Evolutionary conservation across 2,113 vertebrate species (phyloP), one percentile per base, ranked within the genome.

Genomic region (Neolamprologus ventralis): DNA sequence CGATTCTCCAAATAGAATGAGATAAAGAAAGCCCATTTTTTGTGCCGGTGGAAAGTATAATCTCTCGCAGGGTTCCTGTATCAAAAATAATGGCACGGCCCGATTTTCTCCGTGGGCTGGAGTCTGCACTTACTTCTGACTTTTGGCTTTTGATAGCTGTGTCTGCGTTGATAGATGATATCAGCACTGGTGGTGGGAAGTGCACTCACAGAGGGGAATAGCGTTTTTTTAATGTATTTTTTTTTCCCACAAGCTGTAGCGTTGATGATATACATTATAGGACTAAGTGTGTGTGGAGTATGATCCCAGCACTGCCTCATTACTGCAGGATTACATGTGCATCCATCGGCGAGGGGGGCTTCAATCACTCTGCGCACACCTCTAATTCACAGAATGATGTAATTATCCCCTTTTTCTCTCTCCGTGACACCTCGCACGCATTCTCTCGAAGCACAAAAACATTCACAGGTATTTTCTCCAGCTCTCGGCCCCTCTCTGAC

Each of bases 281-380:
- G 81, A 93, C 90, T 83, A 90, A 90, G 88, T 90, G 88, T 89
- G 87, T 90, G 89, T 89, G 51, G 87, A 89, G 91, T 93, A 86
- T 89, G 87, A 90, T 91, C 91, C 85, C 82, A 83, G 86, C 49
- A n/a, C 89, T 87, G 88, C 92, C 88, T 95, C 91, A 93, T 91
- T 95, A 95, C 91, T 87, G 87, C 86, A 78, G 92, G 91, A 93
- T 95, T 93, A 94, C 89, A 93, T 90, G 91, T 91, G 92, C 89
- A 84, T 92, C 93, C 87, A 89, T 88, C 4, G 85, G 63, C 8
- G 6, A 54, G 83, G 58, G 83, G 80, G 81, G 58, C 17, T 65
- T 90, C 91, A 83, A 81, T 85, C 91, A 84, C 88, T 54, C 82
- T 26, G 63, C 13, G 21, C 37, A 73, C 86, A 85, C 80, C 9